Evolutionary conservation across 2,113 vertebrate genomes (phyloP).

Genomic region (Junco hyemalis): DNA sequence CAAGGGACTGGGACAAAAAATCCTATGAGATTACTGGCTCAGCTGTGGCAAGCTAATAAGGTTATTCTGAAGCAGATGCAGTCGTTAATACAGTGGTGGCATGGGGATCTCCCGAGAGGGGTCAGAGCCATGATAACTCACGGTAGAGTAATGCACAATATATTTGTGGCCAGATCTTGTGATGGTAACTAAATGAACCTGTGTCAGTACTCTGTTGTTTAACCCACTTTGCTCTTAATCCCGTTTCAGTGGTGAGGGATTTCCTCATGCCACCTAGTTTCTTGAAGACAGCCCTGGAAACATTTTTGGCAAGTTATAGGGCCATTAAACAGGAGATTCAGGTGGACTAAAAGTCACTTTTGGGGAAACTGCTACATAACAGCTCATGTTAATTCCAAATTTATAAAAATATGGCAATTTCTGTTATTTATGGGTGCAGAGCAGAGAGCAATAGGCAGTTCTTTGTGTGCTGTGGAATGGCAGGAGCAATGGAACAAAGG

Average conservation of each 20-base stretch:
- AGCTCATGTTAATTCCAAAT: slow-evolving; percentile 10
- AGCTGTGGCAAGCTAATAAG: slow-evolving; percentile 84
- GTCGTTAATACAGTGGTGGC: slow-evolving; percentile 85
- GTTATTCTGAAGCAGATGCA: slow-evolving; percentile 83
- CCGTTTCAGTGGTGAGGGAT: neutral
- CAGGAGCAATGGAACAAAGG: neutral
- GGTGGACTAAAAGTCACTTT: slow-evolving; percentile 8
- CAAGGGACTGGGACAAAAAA: slow-evolving; percentile 70
- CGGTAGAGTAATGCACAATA: slow-evolving; percentile 73
- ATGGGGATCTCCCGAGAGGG: slow-evolving; percentile 79
- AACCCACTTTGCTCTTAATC: slow-evolving; percentile 61
- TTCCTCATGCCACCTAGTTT: neutral
- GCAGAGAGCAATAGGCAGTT: slow-evolving; percentile 58
- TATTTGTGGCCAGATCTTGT: slow-evolving; percentile 77
- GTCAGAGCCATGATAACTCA: slow-evolving; percentile 81
- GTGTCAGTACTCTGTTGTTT: slow-evolving; percentile 5
- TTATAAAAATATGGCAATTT: slow-evolving; percentile 52
- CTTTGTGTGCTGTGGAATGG: slow-evolving; percentile 55
- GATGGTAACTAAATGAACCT: slow-evolving; percentile 68
- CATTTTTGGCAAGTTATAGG: neutral
- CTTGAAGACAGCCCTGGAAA: neutral
- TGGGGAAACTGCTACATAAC: neutral
- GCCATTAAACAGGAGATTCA: slow-evolving; percentile 11
- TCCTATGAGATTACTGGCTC: slow-evolving; percentile 79
- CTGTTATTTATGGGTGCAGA: slow-evolving; percentile 53